Conservation (phyloP, 2,797 vertebrate species). For the Cryptoprocta ferox region DNA sequence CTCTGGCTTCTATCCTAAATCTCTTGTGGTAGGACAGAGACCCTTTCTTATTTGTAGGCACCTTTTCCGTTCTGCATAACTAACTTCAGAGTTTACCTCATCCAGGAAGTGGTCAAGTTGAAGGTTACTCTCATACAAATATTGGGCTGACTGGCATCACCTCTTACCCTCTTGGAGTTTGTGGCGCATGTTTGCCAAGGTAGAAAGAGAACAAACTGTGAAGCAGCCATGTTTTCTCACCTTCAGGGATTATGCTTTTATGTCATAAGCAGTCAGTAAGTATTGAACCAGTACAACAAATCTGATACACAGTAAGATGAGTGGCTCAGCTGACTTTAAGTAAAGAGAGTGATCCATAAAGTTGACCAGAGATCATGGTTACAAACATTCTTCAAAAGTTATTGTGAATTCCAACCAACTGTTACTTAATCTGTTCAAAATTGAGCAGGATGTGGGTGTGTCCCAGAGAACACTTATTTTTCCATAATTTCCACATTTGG, state of each 20-base stretch:
- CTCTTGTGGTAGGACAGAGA: not conserved
- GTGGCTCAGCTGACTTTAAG: not conserved
- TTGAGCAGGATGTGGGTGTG: slow-evolving; percentile 51
- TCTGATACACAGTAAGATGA: not conserved
- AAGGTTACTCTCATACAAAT: not conserved
- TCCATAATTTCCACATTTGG: slow-evolving; percentile 53
- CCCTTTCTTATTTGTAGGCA: not conserved
- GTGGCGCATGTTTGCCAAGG: not conserved
- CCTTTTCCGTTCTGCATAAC: not conserved
- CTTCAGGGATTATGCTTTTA: not conserved
- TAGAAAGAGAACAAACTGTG: not conserved
- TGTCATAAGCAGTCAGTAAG: not conserved
- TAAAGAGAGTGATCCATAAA: not conserved
- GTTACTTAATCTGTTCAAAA: slow-evolving; percentile 59
- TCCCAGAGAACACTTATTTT: slow-evolving; percentile 63
- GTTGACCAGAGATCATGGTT: not conserved
- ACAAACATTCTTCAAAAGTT: not conserved
- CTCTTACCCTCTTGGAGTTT: not conserved
- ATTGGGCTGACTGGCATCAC: not conserved
- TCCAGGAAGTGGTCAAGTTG: not conserved
- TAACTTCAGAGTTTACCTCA: not conserved
- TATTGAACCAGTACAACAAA: not conserved
- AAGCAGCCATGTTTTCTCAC: not conserved
- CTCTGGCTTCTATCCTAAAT: not conserved
- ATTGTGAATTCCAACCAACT: slow-evolving; percentile 36